Conservation (phyloP, 1,140 invertebrate genomes). For the Drosophila auraria region DNA sequence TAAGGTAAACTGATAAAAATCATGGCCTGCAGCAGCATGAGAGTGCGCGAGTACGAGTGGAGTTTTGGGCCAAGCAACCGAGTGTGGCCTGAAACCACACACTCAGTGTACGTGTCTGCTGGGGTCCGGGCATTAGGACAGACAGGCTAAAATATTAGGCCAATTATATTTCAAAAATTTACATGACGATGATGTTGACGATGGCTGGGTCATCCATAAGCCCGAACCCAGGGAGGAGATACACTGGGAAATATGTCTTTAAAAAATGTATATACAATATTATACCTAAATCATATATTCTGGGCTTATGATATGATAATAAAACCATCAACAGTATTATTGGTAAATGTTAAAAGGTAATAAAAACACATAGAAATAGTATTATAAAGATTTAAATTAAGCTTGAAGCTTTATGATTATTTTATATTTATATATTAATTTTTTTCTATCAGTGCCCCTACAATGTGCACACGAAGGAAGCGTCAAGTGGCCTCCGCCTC, state of each 20-base stretch:
- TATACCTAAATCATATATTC: too few species aligned
- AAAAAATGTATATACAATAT: too few species aligned
- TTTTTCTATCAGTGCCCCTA: slow-evolving; percentile 14
- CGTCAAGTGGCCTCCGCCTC: slow-evolving; percentile 54
- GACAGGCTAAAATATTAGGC: slow-evolving; percentile 72
- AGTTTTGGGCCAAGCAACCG: slow-evolving; percentile 49
- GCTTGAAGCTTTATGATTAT: background rate
- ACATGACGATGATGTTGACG: slow-evolving; percentile 60
- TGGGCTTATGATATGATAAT: too few species aligned
- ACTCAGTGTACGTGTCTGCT: slow-evolving; percentile 57
- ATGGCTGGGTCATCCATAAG: slow-evolving; percentile 36
- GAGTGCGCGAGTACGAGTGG: slow-evolving; percentile 35
- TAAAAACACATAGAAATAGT: background rate
- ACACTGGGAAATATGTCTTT: background rate
- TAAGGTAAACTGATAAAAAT: slow-evolving; percentile 71
- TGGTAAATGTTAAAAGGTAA: too few species aligned
- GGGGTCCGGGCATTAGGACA: slow-evolving; percentile 40
- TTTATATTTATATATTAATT: background rate
- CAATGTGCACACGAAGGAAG: slow-evolving; percentile 27
- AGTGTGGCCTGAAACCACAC: slow-evolving; percentile 17
- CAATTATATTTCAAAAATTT: slow-evolving; percentile 77
- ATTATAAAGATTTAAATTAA: background rate
- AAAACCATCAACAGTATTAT: too few species aligned
- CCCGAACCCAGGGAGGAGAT: background rate
- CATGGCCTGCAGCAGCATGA: slow-evolving; percentile 48